Base-by-base conservation (phyloP, 2,888 invertebrate genomes). In the Calliphora vomitoria region DNA sequence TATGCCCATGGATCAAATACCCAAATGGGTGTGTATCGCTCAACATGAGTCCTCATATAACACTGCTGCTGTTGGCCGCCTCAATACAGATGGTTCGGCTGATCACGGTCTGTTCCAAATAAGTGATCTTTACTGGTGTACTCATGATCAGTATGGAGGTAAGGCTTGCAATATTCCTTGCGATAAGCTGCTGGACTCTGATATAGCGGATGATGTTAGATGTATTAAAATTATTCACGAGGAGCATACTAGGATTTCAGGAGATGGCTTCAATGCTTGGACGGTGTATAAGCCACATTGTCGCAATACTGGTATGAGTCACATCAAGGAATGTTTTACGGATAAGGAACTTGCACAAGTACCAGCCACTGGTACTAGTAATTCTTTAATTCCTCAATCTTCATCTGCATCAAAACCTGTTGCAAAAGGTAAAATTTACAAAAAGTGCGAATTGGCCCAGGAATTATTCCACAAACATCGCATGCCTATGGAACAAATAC, bases 51-150 rank as follows among this genome's bases (percentile, higher is more conserved):
- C 96, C 0, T 94, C 95, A 18, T 95, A 95, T 91, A 95, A 97
- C 90, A 96, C 96, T 6, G 94, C 95, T 4, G 96, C 96, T 0
- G 93, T 95, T 60, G 95, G 95, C 3, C 90, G 92, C 1, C 88
- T 91, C 0, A 93, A 93, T 69, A 81, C 89, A 13, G 93, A 93
- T 68, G 93, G 92, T 18, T 96, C 95, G 89, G 95, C 95, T 4
- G 96, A 97, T 93, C 96, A 97, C 91, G 97, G 97, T n/a, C 92
- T 96, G 66, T 95, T 96, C 90, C 96, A 96, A 93, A 96, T 96
- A 88, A 96, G 96, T 91, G 95, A 96, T 91, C 93, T 95, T 66
- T 96, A 94, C 91, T 96, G 96, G 96, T 96, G 96, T 91, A 92
- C 93, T 0, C 92, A 93, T 25, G 94, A 95, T 55, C 93, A 92